These are phyloP conservation scores for Daubentonia madagascariensis DNA, from an alignment of 2,113 vertebrate genomes.

Conservation along the genomic window DNA sequence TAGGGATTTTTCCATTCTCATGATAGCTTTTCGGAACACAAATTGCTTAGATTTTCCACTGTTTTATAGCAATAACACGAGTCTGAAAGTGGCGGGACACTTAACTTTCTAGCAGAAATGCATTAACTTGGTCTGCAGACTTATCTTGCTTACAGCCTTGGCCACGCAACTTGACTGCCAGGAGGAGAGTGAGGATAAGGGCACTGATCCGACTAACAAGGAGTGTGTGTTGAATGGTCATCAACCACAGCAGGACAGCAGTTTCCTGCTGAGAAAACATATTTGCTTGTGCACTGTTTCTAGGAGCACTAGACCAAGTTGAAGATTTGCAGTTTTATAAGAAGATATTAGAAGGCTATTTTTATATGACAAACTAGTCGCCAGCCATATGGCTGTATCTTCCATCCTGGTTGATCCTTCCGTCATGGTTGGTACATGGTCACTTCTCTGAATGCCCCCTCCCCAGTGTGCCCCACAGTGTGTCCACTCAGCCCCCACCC, in stretches of 20 bases:
- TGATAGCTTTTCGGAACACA: neutral
- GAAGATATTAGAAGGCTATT: neutral
- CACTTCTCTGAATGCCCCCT: neutral
- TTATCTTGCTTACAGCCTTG: neutral
- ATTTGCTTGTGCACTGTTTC: neutral
- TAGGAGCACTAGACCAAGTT: neutral
- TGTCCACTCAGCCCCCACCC: too few species aligned
- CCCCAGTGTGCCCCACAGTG: neutral
- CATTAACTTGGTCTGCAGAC: neutral
- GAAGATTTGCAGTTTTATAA: neutral
- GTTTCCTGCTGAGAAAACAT: neutral
- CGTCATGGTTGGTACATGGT: neutral
- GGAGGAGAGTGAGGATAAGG: neutral
- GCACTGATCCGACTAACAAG: neutral
- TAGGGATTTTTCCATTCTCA: neutral
- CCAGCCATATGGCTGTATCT: rapidly evolving
- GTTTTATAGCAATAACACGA: rapidly evolving
- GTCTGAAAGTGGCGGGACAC: too few species aligned
- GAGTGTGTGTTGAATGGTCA: too few species aligned
- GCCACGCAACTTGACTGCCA: neutral
- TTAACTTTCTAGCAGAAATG: neutral
- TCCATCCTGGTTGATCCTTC: neutral
- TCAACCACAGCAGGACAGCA: neutral
- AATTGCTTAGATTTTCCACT: rapidly evolving
- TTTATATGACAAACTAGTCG: neutral